Base-by-base conservation (phyloP, 1,140 invertebrate genomes). In the Meloidogyne exigua region DNA sequence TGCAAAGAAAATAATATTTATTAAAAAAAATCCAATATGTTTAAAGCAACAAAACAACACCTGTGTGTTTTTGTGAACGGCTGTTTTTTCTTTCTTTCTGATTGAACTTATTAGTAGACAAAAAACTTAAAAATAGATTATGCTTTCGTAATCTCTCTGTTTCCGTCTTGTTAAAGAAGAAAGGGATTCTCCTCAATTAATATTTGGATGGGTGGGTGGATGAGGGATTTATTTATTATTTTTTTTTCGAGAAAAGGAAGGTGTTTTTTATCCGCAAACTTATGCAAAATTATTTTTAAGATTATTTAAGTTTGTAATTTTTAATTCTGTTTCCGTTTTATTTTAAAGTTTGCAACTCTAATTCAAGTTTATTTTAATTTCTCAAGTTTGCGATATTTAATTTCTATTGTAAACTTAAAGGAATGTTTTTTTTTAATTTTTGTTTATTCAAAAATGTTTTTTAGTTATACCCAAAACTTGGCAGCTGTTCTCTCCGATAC, bases 401-500 rank as follows among this genome's bases (percentile, higher is more conserved):
- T 32, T 32, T 32, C 2, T 32, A 32, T 32, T 32, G 28, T 7
- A 32, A 32, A 32, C 28, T 32, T n/a, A n/a, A n/a, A n/a, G n/a
- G n/a, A n/a, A n/a, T n/a, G n/a, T n/a, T n/a, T n/a, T 36, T 62
- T 2, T 70, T 18, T 9, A 26, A 7, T 10, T 57, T 28, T 21
- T 10, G 4, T 15, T 18, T 42, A 9, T n/a, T n/a, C n/a, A n/a
- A n/a, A n/a, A n/a, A n/a, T n/a, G n/a, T 72, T 69, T 82, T 83
- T 83, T 32, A 82, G 81, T 49, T 82, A 82, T 62, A 84, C 80
- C 69, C 94, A 96, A 89, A 98, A 98, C 89, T 90, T 99, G 79
- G 93, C 96, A 26, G 94, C 95, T 69, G 94, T 96, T 73, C 90
- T 99, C 32, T 96, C 97, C 89, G 95, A 99, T 90, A 96, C 96